A percentile compares a stretch with the other conserved stretches of the same genome.
phyloP scores from a whole-genome alignment of 2,888 invertebrate species.

The Brachyopa scutellaris region DNA sequence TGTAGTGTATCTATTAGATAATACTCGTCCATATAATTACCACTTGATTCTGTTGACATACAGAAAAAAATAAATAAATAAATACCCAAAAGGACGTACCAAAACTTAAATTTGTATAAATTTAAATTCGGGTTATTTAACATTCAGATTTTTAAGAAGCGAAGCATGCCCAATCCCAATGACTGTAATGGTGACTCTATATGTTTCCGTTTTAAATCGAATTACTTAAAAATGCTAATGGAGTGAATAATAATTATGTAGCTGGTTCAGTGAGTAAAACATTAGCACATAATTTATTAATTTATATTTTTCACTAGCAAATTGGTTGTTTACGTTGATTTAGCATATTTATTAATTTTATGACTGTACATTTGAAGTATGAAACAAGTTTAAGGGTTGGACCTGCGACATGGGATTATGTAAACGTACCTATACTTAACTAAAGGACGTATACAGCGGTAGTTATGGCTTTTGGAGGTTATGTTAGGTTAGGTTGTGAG shows the following conservation, averaged over 20 bases:
- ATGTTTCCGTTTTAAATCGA: too few relatives aligned
- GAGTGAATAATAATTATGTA: conserved; percentile 32
- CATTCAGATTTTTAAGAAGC: background rate
- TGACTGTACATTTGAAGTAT: too few relatives aligned
- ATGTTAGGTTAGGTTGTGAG: too few relatives aligned
- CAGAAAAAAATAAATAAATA: too few relatives aligned
- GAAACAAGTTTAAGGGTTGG: too few relatives aligned
- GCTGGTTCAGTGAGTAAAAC: conserved; percentile 19
- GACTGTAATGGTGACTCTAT: background rate
- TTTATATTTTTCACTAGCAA: conserved; percentile 28
- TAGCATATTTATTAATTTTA: too few relatives aligned
- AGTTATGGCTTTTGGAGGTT: too few relatives aligned
- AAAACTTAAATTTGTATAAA: background rate
- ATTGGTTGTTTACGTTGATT: conserved; percentile 14
- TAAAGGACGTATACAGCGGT: too few relatives aligned
- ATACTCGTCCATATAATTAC: too few relatives aligned
- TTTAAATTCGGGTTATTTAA: background rate
- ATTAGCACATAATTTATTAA: conserved; percentile 55
- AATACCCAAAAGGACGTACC: background rate
- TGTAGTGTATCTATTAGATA: conserved; percentile 42
- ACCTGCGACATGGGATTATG: too few relatives aligned
- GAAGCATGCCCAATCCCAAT: background rate
- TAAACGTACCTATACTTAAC: too few relatives aligned
- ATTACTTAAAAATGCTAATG: conserved; percentile 49
- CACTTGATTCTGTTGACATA: too few relatives aligned